phyloP scores from a whole-genome alignment of 2,797 vertebrate species.

The Hozukius guyotensis region DNA sequence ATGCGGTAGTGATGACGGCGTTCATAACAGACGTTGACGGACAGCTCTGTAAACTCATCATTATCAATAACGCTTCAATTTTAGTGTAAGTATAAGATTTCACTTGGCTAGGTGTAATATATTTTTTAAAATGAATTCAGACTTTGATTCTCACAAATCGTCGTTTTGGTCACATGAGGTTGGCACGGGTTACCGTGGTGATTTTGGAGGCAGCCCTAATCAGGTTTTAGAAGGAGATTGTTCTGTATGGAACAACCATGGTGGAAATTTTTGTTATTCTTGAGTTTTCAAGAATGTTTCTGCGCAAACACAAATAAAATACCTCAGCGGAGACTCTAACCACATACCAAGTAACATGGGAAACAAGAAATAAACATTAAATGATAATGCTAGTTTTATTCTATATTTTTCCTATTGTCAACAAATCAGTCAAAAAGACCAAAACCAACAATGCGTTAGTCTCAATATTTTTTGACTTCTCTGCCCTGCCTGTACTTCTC shows the following conservation, averaged over 20 bases:
- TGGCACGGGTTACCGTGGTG: too few relatives aligned
- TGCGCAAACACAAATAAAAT: not conserved
- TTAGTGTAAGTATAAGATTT: too few relatives aligned
- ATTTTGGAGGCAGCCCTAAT: not conserved
- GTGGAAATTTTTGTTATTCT: not conserved
- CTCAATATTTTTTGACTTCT: not conserved
- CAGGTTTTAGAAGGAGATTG: not conserved
- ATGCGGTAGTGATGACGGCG: too few relatives aligned
- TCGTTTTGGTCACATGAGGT: too few relatives aligned
- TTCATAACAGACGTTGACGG: too few relatives aligned
- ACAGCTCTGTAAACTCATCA: rapidly evolving
- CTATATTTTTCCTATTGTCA: not conserved
- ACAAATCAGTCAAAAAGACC: too few relatives aligned
- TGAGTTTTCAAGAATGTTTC: not conserved
- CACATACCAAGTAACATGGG: not conserved
- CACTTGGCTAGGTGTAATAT: too few relatives aligned
- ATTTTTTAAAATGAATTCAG: too few relatives aligned
- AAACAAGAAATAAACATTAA: not conserved
- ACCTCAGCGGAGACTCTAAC: not conserved
- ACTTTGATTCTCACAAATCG: too few relatives aligned
- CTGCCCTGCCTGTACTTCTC: not conserved
- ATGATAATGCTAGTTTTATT: not conserved
- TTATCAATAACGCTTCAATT: too few relatives aligned
- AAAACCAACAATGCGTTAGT: not conserved
- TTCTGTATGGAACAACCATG: not conserved